Evolutionary conservation across 2,888 invertebrate genomes (phyloP), one percentile per base, ranked within the genome.

Genomic region (Megastigmus dorsalis): DNA sequence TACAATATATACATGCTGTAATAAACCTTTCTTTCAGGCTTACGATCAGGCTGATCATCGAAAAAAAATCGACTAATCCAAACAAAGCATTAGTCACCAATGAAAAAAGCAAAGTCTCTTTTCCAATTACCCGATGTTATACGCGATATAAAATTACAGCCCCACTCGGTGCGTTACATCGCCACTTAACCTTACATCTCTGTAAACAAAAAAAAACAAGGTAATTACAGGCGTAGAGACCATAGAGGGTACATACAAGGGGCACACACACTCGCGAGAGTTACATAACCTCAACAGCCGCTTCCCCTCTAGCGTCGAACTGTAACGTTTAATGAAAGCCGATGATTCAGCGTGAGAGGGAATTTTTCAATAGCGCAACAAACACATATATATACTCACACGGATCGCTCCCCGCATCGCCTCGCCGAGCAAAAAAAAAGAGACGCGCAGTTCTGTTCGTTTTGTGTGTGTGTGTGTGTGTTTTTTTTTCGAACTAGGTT

Each of bases 311-410:
- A n/a, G n/a, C n/a, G 23, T 41, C 45, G 10, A 66, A 45, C 26
- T 30, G 20, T 45, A 30, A 33, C 45, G 41, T 36, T 57, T 48
- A 68, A 71, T 57, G 54, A 48, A 57, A 55, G 70, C 48, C 28
- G 52, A 26, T 59, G 66, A 66, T 66, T 59, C 65, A 59, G 65
- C 65, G 65, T 26, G 50, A 33, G 57, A 43, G 10, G 65, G 13
- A 43, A 59, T 52, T 66, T 70, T 60, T 60, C 66, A 57, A 57
- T 57, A 50, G 50, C n/a, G n/a, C 50, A 20, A 18, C 43, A 3
- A 30, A 41, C 4, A 6, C 33, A 33, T 33, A 33, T 33, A 33
- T 33, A 33, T 18, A 1, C n/a, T 0, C 41, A 43, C 7, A 59
- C 3, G 20, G 15, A 26, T 20, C 13, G 43, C 28, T 43, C n/a